These are phyloP conservation scores for Myotis daubentonii DNA, from an alignment of 2,797 vertebrate genomes.

Conservation along the genomic window DNA sequence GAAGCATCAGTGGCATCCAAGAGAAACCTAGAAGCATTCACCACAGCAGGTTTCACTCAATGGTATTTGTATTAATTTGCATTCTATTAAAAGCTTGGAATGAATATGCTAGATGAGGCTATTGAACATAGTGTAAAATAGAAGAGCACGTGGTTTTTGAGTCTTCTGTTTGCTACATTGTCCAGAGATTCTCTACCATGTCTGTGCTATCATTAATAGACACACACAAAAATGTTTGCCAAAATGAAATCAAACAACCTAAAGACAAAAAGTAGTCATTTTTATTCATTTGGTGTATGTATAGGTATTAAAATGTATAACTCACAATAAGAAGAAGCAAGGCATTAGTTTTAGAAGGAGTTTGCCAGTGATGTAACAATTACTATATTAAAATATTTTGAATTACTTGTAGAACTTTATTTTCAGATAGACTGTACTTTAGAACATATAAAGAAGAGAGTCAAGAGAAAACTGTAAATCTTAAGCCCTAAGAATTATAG, in stretches of 20 bases:
- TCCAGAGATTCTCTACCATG: constrained; percentile 21
- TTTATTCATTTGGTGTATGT: constrained; percentile 34
- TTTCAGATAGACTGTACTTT: constrained; percentile 53
- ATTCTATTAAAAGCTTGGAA: constrained; percentile 60
- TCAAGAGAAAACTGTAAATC: constrained; percentile 26
- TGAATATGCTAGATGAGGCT: constrained; percentile 61
- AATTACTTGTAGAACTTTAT: constrained; percentile 23
- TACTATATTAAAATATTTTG: constrained; percentile 34
- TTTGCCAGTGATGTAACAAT: constrained; percentile 32
- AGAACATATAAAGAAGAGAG: constrained; percentile 22
- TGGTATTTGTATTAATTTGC: constrained; percentile 67
- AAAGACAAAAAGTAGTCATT: neutral
- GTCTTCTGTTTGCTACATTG: constrained; percentile 39
- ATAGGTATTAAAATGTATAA: constrained; percentile 32
- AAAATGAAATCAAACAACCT: constrained; percentile 41
- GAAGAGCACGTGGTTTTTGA: constrained; percentile 42
- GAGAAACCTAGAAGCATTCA: constrained; percentile 39
- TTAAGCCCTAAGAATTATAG: neutral
- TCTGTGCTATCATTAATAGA: constrained; percentile 33
- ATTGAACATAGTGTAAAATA: constrained; percentile 40
- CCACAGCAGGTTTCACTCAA: constrained; percentile 46
- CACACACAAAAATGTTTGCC: constrained; percentile 20
- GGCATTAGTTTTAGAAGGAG: constrained; percentile 3
- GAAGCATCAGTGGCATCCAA: neutral
- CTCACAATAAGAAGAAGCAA: constrained; percentile 21